Evolutionary conservation across 2,797 vertebrate species (phyloP).

Genomic region (Ciconia nigra): DNA sequence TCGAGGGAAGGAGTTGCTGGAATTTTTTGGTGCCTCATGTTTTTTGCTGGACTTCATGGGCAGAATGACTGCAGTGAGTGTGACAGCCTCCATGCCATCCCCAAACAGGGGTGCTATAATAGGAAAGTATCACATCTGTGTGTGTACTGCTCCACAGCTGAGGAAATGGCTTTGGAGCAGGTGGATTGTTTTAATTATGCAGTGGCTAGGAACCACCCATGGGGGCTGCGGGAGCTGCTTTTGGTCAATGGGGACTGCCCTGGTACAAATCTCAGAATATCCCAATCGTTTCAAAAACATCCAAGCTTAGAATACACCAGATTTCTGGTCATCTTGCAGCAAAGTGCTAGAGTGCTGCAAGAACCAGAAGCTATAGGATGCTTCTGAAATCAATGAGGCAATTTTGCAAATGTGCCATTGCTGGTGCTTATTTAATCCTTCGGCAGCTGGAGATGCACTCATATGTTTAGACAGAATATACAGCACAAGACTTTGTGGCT

Average conservation of each 20-base stretch:
- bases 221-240: not conserved
- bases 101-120: not conserved
- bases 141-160: not conserved
- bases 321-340: not conserved
- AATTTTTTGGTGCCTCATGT: not conserved
- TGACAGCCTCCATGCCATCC: not conserved
- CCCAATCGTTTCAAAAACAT: not conserved
- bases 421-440: not conserved
- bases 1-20: not conserved
- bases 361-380: not conserved
- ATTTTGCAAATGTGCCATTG: not conserved
- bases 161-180: constrained; percentile 4
- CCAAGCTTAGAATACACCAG: not conserved
- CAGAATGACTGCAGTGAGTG: not conserved
- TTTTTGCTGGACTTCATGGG: not conserved
- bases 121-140: not conserved
- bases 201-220: not conserved
- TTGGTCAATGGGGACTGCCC: not conserved
- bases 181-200: constrained; percentile 3
- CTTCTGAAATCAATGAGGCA: not conserved
- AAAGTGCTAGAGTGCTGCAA: not conserved
- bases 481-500: not conserved
- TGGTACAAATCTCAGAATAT: not conserved
- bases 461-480: not conserved
- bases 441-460: not conserved